Base-by-base conservation (phyloP, 2,113 vertebrate species). In the Polypterus bichir region DNA sequence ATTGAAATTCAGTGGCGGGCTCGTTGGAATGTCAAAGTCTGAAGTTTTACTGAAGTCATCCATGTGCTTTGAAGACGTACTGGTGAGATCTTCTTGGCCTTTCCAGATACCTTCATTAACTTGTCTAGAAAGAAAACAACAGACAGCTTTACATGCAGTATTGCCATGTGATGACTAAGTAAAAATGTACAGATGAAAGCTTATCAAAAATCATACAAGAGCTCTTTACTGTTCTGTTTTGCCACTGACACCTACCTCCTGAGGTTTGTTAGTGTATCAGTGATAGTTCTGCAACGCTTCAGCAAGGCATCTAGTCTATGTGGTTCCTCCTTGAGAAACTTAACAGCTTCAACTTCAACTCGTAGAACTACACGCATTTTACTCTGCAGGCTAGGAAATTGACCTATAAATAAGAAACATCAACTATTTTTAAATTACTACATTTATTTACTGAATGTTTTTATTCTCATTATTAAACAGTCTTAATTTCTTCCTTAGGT, bases 311-410 rank as follows among this genome's bases (percentile, higher is more conserved):
- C 95, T 2, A 99, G 90, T 62, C 94, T 86, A 76, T 92, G 94
- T 0, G 95, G 95, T 76, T 98, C 96, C 72, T 99, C 96, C 79
- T 99, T 99, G 68, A 99, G 86, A 84, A 99, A 99, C 66, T 98
- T 98, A 49, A 99, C 94, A 0, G 95, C 95, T 71, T 98, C 95
- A 70, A 97, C 94, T 76, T 99, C 96, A 69, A 97, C 94, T 3
- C 96, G 81, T 61, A 99, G 88, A 72, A 98, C 93, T 47, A 97
- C 92, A 3, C 94, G 87, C 94, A 99, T 97, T 84, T 97, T 97
- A 83, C 94, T 98, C 82, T 98, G 96, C 74, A 99, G 88, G 68
- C 92, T 83, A 9, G 96, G 94, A 76, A 97, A 98, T 73, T 98
- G 92, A 80, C 94, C 96, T 99, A 80, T 1, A 70, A 55, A 3